Conservation (phyloP, 2,797 vertebrate genomes). For the Geotria australis region DNA sequence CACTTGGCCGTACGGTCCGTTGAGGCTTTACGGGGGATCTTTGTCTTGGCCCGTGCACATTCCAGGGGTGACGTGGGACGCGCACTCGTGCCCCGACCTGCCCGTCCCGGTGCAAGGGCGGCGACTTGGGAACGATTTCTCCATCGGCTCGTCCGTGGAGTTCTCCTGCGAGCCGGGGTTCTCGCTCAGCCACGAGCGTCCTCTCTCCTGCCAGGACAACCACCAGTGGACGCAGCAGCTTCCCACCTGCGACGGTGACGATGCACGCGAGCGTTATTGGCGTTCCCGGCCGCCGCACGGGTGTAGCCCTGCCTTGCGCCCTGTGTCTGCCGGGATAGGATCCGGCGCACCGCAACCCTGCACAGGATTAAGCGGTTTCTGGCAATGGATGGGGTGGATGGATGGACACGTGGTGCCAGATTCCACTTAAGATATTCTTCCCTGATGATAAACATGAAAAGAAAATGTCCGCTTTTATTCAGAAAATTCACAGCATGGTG, state of each 20-base stretch:
- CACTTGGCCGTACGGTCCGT: no score
- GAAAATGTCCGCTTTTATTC: no score
- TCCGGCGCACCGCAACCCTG: no score
- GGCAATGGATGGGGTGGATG: no score
- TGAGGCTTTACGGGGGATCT: no score
- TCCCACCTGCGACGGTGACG: slow-evolving; percentile 72
- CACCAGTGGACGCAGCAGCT: slow-evolving; percentile 92
- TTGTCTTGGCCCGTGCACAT: no score
- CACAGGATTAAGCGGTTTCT: no score
- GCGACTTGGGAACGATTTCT: slow-evolving; percentile 79
- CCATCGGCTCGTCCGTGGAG: slow-evolving; percentile 67
- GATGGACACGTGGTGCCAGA: no score
- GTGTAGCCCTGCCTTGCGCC: background rate
- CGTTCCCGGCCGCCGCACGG: no score
- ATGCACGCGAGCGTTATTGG: background rate
- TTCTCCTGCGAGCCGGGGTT: slow-evolving; percentile 85
- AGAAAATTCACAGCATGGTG: no score
- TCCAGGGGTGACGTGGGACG: slow-evolving; percentile 63
- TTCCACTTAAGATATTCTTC: no score
- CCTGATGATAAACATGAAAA: no score
- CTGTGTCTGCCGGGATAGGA: slow-evolving; percentile 5
- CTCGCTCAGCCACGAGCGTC: slow-evolving; percentile 45
- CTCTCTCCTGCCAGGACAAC: slow-evolving; percentile 87
- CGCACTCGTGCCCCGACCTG: slow-evolving; percentile 78
- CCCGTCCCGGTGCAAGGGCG: slow-evolving; percentile 85